Evolutionary conservation across 2,797 vertebrate species (phyloP), one percentile per base, ranked within the genome.

Genomic region (Catharus ustulatus): DNA sequence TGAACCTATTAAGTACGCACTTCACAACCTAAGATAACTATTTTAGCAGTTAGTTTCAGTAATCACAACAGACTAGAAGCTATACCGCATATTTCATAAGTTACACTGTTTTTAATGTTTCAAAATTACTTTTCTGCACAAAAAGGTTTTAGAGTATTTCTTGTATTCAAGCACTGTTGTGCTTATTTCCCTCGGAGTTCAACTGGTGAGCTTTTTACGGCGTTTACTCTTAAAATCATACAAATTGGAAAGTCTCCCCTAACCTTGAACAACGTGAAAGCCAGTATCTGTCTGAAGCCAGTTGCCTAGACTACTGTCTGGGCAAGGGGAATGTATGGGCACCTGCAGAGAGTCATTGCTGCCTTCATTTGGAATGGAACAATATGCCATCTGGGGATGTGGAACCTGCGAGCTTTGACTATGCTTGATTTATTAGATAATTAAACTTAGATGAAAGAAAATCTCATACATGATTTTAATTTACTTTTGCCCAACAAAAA

Each of bases 381-480:
- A 4, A 14, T 57, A 49, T 42, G 21, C 57, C 27, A 15, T 81
- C 43, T 83, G 72, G 73, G 63, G 52, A 66, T 40, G 9, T 26
- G 43, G 55, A 78, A 32, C 77, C 61, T 77, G 19, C 57, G 77
- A 77, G 57, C 52, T 86, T 81, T 74, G 48, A 36, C 52, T 74
- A 34, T 0, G 0, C 80, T 90, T 8, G 6, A 69, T 88, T 86
- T 86, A 68, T 84, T 51, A 58, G 64, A 10, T 84, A 76, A 85
- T 75, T 90, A 69, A 90, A 86, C 29, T n/a, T 51, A 77, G 40
- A 58, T 80, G 89, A 77, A 90, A 81, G 46, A 73, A 83, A 62
- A 80, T 73, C 34, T 83, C 29, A 21, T 62, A 38, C 16, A 5
- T 79, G 0, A 63, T 36, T 93, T 85, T 79, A 75, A 49, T 86